Evolutionary conservation across 2,888 invertebrate genomes (phyloP).

Genomic region (Brachypterus glaber): DNA sequence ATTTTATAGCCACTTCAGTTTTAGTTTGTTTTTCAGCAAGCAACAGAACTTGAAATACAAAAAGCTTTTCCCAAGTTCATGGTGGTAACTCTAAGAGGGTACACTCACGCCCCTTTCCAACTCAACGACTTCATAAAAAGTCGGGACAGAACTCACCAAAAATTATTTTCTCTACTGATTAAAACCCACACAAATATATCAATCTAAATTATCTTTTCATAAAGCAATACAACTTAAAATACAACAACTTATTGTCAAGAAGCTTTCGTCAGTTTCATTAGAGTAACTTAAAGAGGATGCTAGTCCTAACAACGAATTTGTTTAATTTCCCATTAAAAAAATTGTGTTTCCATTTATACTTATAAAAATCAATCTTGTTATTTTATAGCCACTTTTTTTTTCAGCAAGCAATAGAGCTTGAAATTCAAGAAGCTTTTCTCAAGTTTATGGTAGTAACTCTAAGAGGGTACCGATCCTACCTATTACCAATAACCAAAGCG

Average conservation of each 20-base stretch:
- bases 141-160: slow-evolving; percentile 78
- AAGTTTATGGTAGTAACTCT: slow-evolving; percentile 89
- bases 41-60: slow-evolving; percentile 87
- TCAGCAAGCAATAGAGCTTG: slow-evolving; percentile 77
- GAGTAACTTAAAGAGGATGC: too few relatives aligned
- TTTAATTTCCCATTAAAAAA: not conserved
- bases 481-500: slow-evolving; percentile 87
- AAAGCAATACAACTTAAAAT: too few relatives aligned
- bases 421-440: slow-evolving; percentile 95
- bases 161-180: slow-evolving; percentile 83
- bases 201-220: too few relatives aligned
- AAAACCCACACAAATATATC: too few relatives aligned
- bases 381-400: too few relatives aligned
- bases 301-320: too few relatives aligned
- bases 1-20: too few relatives aligned
- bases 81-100: slow-evolving; percentile 85
- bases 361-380: slow-evolving; percentile 4
- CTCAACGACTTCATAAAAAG: slow-evolving; percentile 81
- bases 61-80: slow-evolving; percentile 95
- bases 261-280: too few relatives aligned
- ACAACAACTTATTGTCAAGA: too few relatives aligned
- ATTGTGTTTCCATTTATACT: not conserved
- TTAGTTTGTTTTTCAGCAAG: slow-evolving; percentile 55
- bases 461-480: slow-evolving; percentile 78
- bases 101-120: slow-evolving; percentile 93